Conservation (phyloP, 2,797 vertebrate genomes). For the Adelosebastes latens region DNA sequence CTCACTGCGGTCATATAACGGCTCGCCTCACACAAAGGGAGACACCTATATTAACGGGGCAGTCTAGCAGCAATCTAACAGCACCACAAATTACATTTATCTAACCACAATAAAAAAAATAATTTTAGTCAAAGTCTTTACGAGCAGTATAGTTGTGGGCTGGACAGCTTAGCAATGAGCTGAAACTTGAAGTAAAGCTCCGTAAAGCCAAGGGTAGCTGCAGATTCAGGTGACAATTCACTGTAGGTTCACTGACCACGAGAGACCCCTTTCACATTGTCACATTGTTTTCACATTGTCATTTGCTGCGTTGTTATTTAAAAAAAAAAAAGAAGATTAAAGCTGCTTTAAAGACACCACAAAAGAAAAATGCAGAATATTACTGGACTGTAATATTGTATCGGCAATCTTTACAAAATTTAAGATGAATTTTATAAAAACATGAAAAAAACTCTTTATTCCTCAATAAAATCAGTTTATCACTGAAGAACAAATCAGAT, state of each 20-base stretch:
- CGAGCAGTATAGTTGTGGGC: neutral
- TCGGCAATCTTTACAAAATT: neutral
- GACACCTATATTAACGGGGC: too few relatives aligned
- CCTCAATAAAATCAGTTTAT: neutral
- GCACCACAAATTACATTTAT: too few relatives aligned
- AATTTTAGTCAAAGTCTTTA: neutral
- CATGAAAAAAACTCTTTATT: neutral
- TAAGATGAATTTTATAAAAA: neutral
- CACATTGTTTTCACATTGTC: neutral
- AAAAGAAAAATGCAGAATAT: neutral
- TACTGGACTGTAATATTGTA: neutral
- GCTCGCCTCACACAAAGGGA: too few relatives aligned
- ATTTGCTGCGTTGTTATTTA: neutral
- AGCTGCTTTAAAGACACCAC: neutral
- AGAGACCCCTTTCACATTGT: neutral
- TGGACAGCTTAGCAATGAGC: neutral
- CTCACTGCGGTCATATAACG: too few relatives aligned
- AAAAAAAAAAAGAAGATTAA: neutral
- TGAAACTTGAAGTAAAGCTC: neutral
- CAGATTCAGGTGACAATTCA: neutral
- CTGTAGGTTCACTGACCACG: neutral
- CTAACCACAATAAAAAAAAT: too few relatives aligned
- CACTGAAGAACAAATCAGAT: neutral
- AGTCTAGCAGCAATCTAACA: too few relatives aligned
- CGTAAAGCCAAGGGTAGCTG: too few relatives aligned